Conservation (phyloP, 2,797 vertebrate genomes). For the Coregonus sp. region DNA sequence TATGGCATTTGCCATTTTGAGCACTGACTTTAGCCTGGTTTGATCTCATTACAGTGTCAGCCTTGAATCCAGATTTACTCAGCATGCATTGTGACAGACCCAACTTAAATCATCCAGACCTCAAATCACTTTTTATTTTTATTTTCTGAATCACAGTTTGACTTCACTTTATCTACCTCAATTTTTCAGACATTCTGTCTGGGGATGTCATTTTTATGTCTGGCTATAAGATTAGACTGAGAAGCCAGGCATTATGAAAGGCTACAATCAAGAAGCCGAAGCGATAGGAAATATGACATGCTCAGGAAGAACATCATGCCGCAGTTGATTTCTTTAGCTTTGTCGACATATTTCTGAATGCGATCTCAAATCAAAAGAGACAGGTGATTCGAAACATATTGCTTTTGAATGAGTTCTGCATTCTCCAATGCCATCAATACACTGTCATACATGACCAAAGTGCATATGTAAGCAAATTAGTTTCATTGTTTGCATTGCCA, state of each 20-base stretch:
- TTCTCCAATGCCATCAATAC: slow-evolving; percentile 33
- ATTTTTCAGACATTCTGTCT: slow-evolving; percentile 61
- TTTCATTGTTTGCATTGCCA: slow-evolving; percentile 56
- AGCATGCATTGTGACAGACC: slow-evolving; percentile 55
- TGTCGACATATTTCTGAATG: slow-evolving; percentile 45
- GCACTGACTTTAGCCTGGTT: slow-evolving; percentile 36
- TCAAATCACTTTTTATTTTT: slow-evolving; percentile 45
- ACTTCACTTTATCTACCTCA: slow-evolving; percentile 68
- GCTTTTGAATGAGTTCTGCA: slow-evolving; percentile 52
- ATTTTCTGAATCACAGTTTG: slow-evolving; percentile 67
- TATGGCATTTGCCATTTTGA: slow-evolving; percentile 33
- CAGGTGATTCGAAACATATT: slow-evolving; percentile 30
- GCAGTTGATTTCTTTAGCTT: slow-evolving; percentile 59
- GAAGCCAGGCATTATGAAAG: slow-evolving; percentile 40
- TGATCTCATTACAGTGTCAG: slow-evolving; percentile 57
- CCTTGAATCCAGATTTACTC: slow-evolving; percentile 41
- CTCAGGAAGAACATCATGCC: slow-evolving; percentile 48
- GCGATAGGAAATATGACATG: slow-evolving; percentile 60
- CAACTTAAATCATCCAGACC: slow-evolving; percentile 58
- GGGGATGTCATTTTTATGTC: slow-evolving; percentile 60
- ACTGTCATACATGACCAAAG: slow-evolving; percentile 43
- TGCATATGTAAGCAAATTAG: slow-evolving; percentile 61
- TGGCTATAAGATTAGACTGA: slow-evolving; percentile 63
- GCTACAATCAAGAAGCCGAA: slow-evolving; percentile 24
- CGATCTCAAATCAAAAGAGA: slow-evolving; percentile 31